These are phyloP conservation scores for Phalanger gymnotis DNA, from an alignment of 2,797 vertebrate genomes.

Conservation along the genomic window DNA sequence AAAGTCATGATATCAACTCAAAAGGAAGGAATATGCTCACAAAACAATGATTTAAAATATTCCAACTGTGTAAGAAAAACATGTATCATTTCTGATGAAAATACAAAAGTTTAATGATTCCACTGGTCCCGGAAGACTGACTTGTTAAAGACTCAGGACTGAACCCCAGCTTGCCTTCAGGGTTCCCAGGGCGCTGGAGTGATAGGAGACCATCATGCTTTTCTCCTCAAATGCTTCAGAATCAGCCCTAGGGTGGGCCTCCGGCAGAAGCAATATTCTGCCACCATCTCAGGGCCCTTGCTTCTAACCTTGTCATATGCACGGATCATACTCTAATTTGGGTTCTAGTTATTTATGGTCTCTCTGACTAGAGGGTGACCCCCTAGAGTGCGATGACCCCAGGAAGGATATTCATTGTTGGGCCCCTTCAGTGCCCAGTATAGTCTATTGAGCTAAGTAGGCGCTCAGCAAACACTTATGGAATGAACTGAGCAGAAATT, in stretches of 20 bases:
- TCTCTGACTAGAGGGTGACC: not conserved
- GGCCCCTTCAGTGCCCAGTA: not conserved
- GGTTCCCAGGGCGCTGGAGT: not conserved
- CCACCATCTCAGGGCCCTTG: not conserved
- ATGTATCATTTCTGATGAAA: not conserved
- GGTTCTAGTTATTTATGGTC: not conserved
- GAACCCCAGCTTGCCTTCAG: not conserved
- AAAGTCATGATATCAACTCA: not conserved
- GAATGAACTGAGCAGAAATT: not conserved
- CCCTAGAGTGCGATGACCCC: not conserved
- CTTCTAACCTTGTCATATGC: not conserved
- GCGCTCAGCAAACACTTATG: not conserved
- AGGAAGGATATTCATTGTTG: not conserved
- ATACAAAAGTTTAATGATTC: not conserved
- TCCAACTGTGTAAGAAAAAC: not conserved
- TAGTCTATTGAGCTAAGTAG: not conserved
- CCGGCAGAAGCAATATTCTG: too few species aligned
- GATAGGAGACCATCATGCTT: too few species aligned
- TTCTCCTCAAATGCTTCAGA: not conserved
- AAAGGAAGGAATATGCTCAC: not conserved
- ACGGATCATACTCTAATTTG: not conserved
- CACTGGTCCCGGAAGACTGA: not conserved
- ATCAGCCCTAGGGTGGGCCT: not conserved
- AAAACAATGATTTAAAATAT: conserved; percentile 13
- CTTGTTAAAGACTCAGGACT: not conserved